Evolutionary conservation across 2,113 vertebrate species (phyloP), one percentile per base, ranked within the genome.

Genomic region (Phaetusa simplex): DNA sequence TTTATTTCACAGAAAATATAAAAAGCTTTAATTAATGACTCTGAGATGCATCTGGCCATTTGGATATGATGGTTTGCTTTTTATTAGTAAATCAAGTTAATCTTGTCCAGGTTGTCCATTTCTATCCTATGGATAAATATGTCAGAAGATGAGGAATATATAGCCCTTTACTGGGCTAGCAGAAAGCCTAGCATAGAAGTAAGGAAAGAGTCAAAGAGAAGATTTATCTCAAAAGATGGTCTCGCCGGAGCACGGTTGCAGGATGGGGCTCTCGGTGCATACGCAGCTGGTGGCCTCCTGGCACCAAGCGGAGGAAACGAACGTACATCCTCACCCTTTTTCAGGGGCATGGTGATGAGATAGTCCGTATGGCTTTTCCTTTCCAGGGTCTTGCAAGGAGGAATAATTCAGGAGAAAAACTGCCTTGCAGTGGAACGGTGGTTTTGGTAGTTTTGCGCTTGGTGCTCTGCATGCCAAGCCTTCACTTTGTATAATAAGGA

Each of bases 251-350:
- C 5, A 7, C 3, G 5, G 8, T 0, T 36, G 47, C 9, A 53
- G 52, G 52, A 34, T 10, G 9, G 52, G 56, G 16, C 16, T 59
- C 27, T 17, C 9, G 1, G 12, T 13, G 23, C 4, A 2, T 24
- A 9, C 7, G 6, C 66, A 72, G 52, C 21, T 40, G 5, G 9
- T 36, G 69, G 29, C 11, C 34, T 76, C 20, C 38, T 59, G 65
- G 70, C 49, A 49, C 21, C 8, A 30, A 36, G 43, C 5, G 1
- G 29, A 34, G 45, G 67, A 66, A 32, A 65, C 1, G 2, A 29
- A 23, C 0, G 0, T 8, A 4, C 10, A 66, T 26, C 45, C n/a
- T 82, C 67, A 19, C 22, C 45, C 13, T 26, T 42, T 83, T 20
- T 66, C 1, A 1, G 47, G 50, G 64, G 7, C 3, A 2, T 4